Conservation (phyloP, 2,888 invertebrate species). For the Standfussiana lucernea region DNA sequence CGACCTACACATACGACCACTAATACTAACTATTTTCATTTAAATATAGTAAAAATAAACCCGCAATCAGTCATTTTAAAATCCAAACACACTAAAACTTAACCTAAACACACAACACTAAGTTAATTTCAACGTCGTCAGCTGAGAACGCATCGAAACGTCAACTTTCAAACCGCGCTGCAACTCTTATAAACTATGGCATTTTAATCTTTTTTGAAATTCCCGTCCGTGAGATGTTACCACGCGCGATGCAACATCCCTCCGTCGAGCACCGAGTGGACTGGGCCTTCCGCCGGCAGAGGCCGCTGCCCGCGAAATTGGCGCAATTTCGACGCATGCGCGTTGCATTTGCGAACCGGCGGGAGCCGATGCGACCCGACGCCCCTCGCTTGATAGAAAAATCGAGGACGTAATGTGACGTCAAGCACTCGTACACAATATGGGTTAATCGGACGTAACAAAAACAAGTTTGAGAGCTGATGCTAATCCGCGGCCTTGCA, state of each 20-base stretch:
- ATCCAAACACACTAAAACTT: slow-evolving; percentile 71
- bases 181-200: slow-evolving; percentile 84
- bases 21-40: slow-evolving; percentile 50
- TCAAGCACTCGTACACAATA: slow-evolving; percentile 86
- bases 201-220: slow-evolving; percentile 86
- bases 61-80: slow-evolving; percentile 55
- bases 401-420: slow-evolving; percentile 90
- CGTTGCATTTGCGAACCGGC: slow-evolving; percentile 83
- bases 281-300: slow-evolving; percentile 85
- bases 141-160: slow-evolving; percentile 67
- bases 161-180: slow-evolving; percentile 70
- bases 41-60: slow-evolving; percentile 57
- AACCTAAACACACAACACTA: slow-evolving; percentile 79
- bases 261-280: slow-evolving; percentile 79
- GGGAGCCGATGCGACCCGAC: slow-evolving; percentile 86
- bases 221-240: slow-evolving; percentile 77
- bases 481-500: slow-evolving; percentile 61
- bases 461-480: slow-evolving; percentile 80
- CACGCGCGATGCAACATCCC: slow-evolving; percentile 86
- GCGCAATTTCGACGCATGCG: slow-evolving; percentile 90
- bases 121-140: slow-evolving; percentile 65
- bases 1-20: slow-evolving; percentile 68
- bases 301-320: slow-evolving; percentile 89
- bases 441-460: slow-evolving; percentile 87
- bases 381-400: slow-evolving; percentile 88